Base-by-base conservation (phyloP, 2,797 vertebrate species). In the Etheostoma perlongum region DNA sequence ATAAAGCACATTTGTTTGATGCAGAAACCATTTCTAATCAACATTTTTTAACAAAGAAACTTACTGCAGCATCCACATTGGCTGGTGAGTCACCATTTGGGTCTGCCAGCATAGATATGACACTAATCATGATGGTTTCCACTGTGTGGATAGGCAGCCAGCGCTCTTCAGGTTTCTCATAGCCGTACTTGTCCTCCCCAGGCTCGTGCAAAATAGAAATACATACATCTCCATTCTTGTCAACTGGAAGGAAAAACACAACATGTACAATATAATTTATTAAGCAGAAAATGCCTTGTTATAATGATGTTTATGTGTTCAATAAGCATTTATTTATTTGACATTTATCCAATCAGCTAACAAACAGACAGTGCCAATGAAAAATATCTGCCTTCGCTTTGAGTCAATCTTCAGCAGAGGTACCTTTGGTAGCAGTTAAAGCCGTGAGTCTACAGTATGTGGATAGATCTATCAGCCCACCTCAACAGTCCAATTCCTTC, bases 181-280 rank as follows among this genome's bases (percentile, higher is more conserved):
- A 99, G 84, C 98, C 98, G 15, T 99, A 99, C 90, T 99, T 99
- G 92, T 99, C 98, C 92, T 99, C 98, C 10, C 98, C 98, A 47
- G 98, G 98, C 85, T 99, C 98, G 67, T 99, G 98, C 93, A 99
- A 96, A 94, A 99, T 99, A 89, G 98, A 99, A 96, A 99, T 99
- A 95, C 98, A 99, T 88, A 99, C 98, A 85, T 99, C 98, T 9
- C 98, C 98, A 48, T 98, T 99, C 94, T 99, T 99, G 94, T 99
- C 97, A 93, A 99, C 98, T 99, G 86, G 25, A 86, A 86, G 67
- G 77, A 2, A n/a, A 23, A 19, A 27, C 16, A 21, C 30, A 21
- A 15, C 3, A 12, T 2, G 10, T 0, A 51, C 4, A 74, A 73
- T 13, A 72, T n/a, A 74, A 64, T n/a, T 62, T 16, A 78, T 46